Base-by-base conservation (phyloP, 2,113 vertebrate species). In the Scomber colias region DNA sequence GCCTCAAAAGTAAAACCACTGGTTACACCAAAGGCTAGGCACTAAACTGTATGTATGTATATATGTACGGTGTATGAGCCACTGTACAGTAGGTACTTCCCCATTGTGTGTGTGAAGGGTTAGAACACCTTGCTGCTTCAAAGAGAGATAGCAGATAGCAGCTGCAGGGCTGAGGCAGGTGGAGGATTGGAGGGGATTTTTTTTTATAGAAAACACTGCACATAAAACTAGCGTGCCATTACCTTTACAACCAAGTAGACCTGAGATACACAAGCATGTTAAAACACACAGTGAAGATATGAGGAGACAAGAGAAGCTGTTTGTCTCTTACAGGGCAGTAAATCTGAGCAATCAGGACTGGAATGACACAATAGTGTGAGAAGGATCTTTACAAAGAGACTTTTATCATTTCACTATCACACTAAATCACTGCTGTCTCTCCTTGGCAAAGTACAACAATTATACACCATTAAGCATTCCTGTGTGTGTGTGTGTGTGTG, bases 391-490 rank as follows among this genome's bases (percentile, higher is more conserved):
- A 73, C 9, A 75, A 75, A 63, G 31, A 61, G 17, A 51, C 31
- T n/a, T 77, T 60, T 57, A 60, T 50, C 17, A 56, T 63, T 70
- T 85, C 70, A 68, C 15, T 27, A 15, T 66, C 50, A 15, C 60
- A 57, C 21, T 71, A 62, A 70, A 67, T 90, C 75, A 80, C 54
- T 44, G 27, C 44, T 45, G 35, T 63, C 64, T 21, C 60, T 84
- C 13, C 56, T 19, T 31, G 69, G 50, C 15, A 16, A 19, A 27
- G 14, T 46, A 46, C 24, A 61, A 81, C 79, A 81, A 80, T 75
- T 78, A 84, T 68, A 54, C 51, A 27, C 50, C 50, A 76, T 77
- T 72, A 81, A 75, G 75, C 73, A 79, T 88, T 87, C 71, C 56
- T 73, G n/a, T 71, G 56, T 82, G 49, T 73, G 57, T 19, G 12